Base-by-base conservation (phyloP, 1,140 invertebrate genomes). In the Zaprionus ornatus region DNA sequence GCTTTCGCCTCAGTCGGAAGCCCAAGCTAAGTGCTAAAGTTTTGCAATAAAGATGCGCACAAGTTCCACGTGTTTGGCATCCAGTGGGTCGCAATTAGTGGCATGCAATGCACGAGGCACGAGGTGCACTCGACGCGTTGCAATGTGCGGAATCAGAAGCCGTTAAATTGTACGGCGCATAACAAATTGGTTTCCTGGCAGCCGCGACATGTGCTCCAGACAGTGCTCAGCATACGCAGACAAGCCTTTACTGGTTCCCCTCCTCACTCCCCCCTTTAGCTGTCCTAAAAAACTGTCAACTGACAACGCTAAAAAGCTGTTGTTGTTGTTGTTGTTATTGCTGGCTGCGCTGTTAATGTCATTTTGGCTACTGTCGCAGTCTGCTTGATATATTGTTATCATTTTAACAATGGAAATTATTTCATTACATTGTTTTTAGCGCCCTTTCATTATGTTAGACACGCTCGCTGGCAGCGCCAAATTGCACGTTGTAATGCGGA, bases 341-440 rank as follows among this genome's bases (percentile, higher is more conserved):
- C n/a, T 42, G 74, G 35, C 59, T 50, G 77, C 81, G 59, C 66
- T 67, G 74, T 64, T 71, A 68, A 77, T 81, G 74, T 60, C 79
- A 69, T 78, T 77, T 60, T 17, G 50, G 64, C 61, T 56, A 61
- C 32, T 40, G 40, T 25, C 55, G 50, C 19, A 40, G 77, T 83
- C 82, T 83, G 60, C 74, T 91, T 90, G 86, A 90, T 90, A 91
- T 91, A 90, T 90, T 86, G 87, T 90, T 90, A 87, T 91, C 80
- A 90, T 91, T 90, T 82, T 74, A 76, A 86, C 82, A 78, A 83
- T 90, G 79, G 60, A 91, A 91, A 90, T 90, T 91, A 90, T 90
- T 90, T 90, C 87, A 90, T 87, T 90, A 90, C 80, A 85, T 82
- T 82, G 72, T 91, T 78, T 86, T 76, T 69, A 73, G 70, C 65